Evolutionary conservation across 1,140 invertebrate species (phyloP), one percentile per base, ranked within the genome.

Genomic region (Spodoptera litura): DNA sequence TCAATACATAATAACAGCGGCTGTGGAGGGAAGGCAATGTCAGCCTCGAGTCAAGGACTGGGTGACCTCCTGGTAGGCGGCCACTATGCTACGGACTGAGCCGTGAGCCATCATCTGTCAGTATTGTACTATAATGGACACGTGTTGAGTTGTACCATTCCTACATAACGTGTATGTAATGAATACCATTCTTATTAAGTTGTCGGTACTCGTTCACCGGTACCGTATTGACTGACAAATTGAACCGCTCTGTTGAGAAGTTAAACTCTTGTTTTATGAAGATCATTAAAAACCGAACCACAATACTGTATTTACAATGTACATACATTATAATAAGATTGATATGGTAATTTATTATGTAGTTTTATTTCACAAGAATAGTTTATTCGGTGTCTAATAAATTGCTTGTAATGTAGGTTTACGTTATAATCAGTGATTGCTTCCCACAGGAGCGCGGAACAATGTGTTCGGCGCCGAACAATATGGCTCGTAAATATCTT

Each of bases 31-130:
- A 44, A 44, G 53, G 6, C 15, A 5, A n/a, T 5, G 20, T 6
- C 53, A 56, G 20, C 53, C 53, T 20, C 53, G 53, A 56, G n/a
- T 15, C n/a, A 44, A 15, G n/a, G 8, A 27, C 20, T 11, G 20
- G 20, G 9, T 20, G n/a, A 56, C 53, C 53, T 56, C 20, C 20
- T 5, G 20, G n/a, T 10, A 5, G 9, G 27, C 10, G 51, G 55
- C 25, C 68, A 56, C n/a, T 25, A 70, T 70, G 31, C 49, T n/a
- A 27, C 15, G 1, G 6, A 25, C 44, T 51, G n/a, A 12, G 15
- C 15, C 44, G 51, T 66, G 12, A 35, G 15, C 61, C 61, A 38
- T 62, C 31, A 66, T 51, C 12, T 66, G 62, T 25, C 38, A 27
- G 9, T 44, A 66, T 66, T 66, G 44, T 66, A 12, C 11, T 51